These are phyloP conservation scores for Daboia siamensis DNA, from an alignment of 2,113 vertebrate genomes.

Conservation along the genomic window DNA sequence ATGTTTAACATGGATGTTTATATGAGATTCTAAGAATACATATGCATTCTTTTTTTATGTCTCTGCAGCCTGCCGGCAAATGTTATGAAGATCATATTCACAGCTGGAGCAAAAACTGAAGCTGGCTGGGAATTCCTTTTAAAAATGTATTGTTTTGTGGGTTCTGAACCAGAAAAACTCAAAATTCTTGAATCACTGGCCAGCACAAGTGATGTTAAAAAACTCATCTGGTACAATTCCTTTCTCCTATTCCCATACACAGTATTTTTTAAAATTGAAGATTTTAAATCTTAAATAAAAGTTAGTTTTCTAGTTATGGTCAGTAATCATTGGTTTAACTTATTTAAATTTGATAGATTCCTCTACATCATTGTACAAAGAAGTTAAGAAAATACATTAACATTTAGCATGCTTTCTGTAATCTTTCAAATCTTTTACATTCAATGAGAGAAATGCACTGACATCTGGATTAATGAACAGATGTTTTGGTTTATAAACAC, in stretches of 20 bases:
- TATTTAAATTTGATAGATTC: background rate
- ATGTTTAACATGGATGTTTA: slow-evolving; percentile 16
- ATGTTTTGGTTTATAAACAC: background rate
- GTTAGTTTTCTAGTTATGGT: background rate
- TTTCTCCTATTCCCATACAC: background rate
- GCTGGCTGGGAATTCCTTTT: slow-evolving; percentile 77
- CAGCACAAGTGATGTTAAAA: slow-evolving; percentile 76
- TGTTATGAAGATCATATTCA: slow-evolving; percentile 81
- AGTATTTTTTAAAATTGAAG: background rate
- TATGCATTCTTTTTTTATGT: slow-evolving; percentile 15
- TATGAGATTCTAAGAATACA: background rate
- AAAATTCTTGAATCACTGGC: slow-evolving; percentile 86
- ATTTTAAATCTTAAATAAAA: background rate
- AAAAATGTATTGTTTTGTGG: slow-evolving; percentile 60
- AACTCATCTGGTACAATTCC: slow-evolving; percentile 75
- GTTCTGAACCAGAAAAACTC: slow-evolving; percentile 81
- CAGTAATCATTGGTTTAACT: background rate
- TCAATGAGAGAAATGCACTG: background rate
- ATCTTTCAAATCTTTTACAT: background rate
- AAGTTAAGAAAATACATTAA: background rate
- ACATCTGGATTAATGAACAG: background rate
- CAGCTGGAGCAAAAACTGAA: slow-evolving; percentile 78
- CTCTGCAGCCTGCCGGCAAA: slow-evolving; percentile 81
- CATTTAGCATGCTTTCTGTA: background rate
- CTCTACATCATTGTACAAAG: background rate